A percentile compares a stretch with the other conserved stretches of the same genome.
phyloP scores from a whole-genome alignment of 1,140 invertebrate genomes.

The Mycetomoellerius zeteki region DNA sequence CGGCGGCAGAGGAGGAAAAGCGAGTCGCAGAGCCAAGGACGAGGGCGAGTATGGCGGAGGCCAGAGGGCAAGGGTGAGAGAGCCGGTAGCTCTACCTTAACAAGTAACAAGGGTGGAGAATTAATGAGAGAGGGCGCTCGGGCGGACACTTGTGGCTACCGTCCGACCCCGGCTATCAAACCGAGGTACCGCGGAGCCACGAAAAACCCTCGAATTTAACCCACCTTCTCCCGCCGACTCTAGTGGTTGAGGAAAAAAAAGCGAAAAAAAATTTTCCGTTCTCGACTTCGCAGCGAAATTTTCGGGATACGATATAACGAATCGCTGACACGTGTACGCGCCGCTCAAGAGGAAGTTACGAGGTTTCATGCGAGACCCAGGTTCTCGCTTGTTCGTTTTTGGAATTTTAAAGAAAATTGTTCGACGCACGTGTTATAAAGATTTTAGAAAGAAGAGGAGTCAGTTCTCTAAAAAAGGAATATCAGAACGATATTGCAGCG shows the following conservation, averaged over 20 bases:
- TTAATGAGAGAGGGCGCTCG: constrained; percentile 86
- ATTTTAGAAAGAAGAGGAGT: neutral
- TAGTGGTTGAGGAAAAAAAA: constrained; percentile 35
- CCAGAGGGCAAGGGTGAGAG: constrained; percentile 76
- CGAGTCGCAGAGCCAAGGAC: constrained; percentile 76
- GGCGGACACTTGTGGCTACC: constrained; percentile 87
- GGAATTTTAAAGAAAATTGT: constrained; percentile 56
- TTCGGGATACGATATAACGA: constrained; percentile 53
- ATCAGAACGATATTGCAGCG: constrained; percentile 2
- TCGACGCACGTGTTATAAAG: constrained; percentile 38
- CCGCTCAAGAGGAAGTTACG: constrained; percentile 47
- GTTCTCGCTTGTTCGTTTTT: constrained; percentile 19
- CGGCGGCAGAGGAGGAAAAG: constrained; percentile 72
- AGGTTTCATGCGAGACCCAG: constrained; percentile 22
- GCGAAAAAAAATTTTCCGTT: constrained; percentile 40
- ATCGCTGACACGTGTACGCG: constrained; percentile 58
- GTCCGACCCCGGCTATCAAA: constrained; percentile 82
- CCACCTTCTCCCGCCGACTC: constrained; percentile 62
- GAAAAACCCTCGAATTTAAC: constrained; percentile 78
- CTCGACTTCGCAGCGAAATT: constrained; percentile 38
- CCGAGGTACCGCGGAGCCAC: constrained; percentile 78
- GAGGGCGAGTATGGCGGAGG: constrained; percentile 73
- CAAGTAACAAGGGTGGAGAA: constrained; percentile 87
- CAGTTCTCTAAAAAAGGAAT: neutral
- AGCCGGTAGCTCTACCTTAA: constrained; percentile 83